phyloP scores from a whole-genome alignment of 2,797 vertebrate genomes.

The Enteromius anoplus region DNA sequence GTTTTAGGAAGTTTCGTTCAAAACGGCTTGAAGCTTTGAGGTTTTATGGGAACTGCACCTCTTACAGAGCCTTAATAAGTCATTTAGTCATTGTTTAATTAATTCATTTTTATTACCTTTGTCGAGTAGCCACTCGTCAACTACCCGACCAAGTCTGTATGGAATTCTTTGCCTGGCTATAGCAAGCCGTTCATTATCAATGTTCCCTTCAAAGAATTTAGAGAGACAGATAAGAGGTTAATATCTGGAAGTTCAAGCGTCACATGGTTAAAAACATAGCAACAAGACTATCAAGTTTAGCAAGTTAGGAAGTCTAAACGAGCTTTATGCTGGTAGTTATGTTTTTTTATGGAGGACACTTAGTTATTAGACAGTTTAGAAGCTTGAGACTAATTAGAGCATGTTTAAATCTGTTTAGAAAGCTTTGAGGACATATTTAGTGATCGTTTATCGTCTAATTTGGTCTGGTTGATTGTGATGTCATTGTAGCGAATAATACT shows the following conservation, averaged over 20 bases:
- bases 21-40: conserved; percentile 21
- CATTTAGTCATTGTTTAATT: conserved; percentile 84
- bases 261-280: conserved; percentile 79
- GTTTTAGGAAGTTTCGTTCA: conserved; percentile 42
- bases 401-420: conserved; percentile 83
- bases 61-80: conserved; percentile 76
- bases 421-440: conserved; percentile 76
- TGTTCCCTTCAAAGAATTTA: conserved; percentile 99
- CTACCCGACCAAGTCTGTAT: conserved; percentile 99
- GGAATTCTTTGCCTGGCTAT: conserved; percentile 99
- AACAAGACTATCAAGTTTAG: conserved; percentile 80
- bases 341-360: conserved; percentile 70
- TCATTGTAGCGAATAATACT: conserved; percentile 62
- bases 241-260: conserved; percentile 85
- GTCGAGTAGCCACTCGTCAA: conserved; percentile 99
- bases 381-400: conserved; percentile 77
- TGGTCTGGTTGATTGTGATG: conserved; percentile 52
- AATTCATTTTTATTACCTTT: conserved; percentile 96
- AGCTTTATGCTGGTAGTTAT: conserved; percentile 77
- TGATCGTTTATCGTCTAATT: conserved; percentile 71
- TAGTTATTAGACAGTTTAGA: conserved; percentile 75
- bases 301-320: conserved; percentile 80
- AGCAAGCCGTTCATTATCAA: conserved; percentile 99
- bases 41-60: conserved; percentile 81
- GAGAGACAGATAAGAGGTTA: conserved; percentile 95